Conservation (phyloP, 2,113 vertebrate genomes). For the Rhynchomys soricoides region DNA sequence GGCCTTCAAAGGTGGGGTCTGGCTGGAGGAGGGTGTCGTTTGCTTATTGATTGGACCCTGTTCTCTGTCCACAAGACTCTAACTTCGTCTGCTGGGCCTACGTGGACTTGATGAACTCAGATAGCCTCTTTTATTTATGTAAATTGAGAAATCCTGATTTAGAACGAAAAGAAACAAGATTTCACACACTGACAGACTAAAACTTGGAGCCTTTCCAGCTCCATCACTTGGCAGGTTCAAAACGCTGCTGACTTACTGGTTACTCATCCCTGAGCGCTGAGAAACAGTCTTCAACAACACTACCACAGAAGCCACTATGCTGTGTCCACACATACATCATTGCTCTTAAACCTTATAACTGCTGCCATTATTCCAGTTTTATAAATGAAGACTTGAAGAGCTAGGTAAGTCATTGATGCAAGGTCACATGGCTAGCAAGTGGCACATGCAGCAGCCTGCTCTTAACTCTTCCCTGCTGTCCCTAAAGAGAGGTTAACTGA, state of each 20-base stretch:
- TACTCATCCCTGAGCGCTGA: background rate
- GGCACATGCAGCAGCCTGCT: background rate
- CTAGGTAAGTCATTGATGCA: background rate
- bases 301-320: background rate
- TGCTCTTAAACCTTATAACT: background rate
- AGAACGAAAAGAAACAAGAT: background rate
- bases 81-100: background rate
- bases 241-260: background rate
- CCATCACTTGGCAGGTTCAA: conserved; percentile 1
- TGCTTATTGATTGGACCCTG: background rate
- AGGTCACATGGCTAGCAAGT: background rate
- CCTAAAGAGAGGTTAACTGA: background rate
- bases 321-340: background rate
- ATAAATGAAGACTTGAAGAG: background rate
- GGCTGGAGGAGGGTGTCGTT: rapidly evolving
- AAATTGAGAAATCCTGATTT: conserved; percentile 31
- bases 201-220: conserved; percentile 24
- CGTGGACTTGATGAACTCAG: background rate
- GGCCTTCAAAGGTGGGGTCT: background rate
- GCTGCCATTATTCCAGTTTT: background rate
- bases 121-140: conserved; percentile 8
- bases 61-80: background rate
- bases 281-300: background rate
- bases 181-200: background rate
- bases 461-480: background rate